Percentiles rank a stretch among this genome's conserved stretches.
phyloP scores from a whole-genome alignment of 2,797 vertebrate genomes.

The Corythornis leucogaster region DNA sequence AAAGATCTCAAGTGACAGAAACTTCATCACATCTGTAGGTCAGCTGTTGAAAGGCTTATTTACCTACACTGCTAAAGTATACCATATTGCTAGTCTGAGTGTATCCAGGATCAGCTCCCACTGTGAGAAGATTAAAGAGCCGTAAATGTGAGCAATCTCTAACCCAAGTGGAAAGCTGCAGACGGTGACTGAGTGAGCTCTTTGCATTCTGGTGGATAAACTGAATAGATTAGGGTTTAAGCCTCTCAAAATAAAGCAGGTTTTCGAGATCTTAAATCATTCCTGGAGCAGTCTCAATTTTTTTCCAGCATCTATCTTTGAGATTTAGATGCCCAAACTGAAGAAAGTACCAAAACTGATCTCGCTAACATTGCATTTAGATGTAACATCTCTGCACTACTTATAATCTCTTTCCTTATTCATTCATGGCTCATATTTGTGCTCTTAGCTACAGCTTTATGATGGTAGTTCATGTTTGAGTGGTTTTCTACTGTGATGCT shows the following conservation, averaged over 20 bases:
- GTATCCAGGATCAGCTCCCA: not conserved
- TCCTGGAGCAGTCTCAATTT: not conserved
- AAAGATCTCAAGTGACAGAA: not conserved
- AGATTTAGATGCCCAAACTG: not conserved
- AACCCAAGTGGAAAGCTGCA: constrained; percentile 28
- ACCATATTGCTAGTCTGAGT: constrained; percentile 24
- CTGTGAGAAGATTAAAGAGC: constrained; percentile 31
- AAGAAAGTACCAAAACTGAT: not conserved
- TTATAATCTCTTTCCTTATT: not conserved
- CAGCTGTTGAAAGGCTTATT: constrained; percentile 26
- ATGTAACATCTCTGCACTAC: not conserved
- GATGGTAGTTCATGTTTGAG: not conserved
- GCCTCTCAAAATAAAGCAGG: not conserved
- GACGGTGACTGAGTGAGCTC: not conserved
- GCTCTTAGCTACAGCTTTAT: not conserved
- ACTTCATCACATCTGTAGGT: constrained; percentile 1
- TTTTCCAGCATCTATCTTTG: not conserved
- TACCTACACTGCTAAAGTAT: not conserved
- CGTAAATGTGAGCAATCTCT: constrained; percentile 40
- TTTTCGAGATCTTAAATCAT: constrained; percentile 13
- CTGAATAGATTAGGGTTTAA: constrained; percentile 39
- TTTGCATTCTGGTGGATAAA: constrained; percentile 19
- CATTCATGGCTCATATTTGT: not conserved
- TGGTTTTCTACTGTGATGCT: not conserved
- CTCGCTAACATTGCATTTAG: not conserved